These are phyloP conservation scores for Cylloceria caligata DNA, from an alignment of 2,888 invertebrate genomes.

Conservation along the genomic window DNA sequence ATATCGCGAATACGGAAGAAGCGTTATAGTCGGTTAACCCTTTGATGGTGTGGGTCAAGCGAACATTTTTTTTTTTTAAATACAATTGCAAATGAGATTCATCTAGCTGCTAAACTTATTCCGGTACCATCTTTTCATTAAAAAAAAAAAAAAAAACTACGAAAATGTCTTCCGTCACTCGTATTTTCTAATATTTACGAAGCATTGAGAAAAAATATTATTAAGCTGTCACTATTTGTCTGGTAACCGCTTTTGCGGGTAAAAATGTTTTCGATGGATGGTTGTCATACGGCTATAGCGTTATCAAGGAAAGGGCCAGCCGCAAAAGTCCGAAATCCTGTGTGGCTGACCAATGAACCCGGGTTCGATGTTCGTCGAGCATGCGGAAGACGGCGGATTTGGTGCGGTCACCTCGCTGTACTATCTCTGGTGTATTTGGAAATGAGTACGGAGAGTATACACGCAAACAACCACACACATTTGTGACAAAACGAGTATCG, in stretches of 20 bases:
- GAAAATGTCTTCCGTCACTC: too few relatives aligned
- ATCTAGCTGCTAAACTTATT: background rate
- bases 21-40: conserved; percentile 2
- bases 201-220: background rate
- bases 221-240: background rate
- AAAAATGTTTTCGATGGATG: background rate
- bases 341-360: conserved; percentile 7
- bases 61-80: too few relatives aligned
- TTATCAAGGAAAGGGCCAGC: background rate
- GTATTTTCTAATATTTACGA: background rate
- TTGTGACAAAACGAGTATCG: conserved; percentile 70
- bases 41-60: background rate
- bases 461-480: conserved; percentile 7
- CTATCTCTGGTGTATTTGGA: background rate
- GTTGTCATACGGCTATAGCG: background rate
- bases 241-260: background rate
- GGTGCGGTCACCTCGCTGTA: conserved; percentile 3
- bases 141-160: background rate
- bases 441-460: background rate
- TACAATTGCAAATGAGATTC: background rate
- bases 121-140: background rate
- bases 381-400: conserved; percentile 12
- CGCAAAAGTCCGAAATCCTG: background rate
- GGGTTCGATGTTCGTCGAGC: background rate
- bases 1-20: background rate